Evolutionary conservation across 2,888 invertebrate species (phyloP), one percentile per base, ranked within the genome.

Genomic region (Clistopyga incitator): DNA sequence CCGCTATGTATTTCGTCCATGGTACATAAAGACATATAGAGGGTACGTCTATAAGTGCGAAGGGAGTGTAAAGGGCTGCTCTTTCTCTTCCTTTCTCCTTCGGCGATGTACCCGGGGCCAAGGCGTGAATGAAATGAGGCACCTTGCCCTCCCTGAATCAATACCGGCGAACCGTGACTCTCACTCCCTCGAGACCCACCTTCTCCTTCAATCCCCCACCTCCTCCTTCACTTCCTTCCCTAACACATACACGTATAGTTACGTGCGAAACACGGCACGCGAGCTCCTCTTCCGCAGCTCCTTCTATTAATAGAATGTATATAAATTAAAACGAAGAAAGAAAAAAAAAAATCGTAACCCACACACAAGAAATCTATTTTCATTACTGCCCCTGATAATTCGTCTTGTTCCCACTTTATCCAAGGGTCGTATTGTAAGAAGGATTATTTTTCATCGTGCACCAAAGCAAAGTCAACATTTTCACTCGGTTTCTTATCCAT

Each of bases 91-190:
- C 59, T 65, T 70, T 77, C 78, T 76, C 74, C 61, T 77, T 80
- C 75, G 68, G 79, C 74, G 76, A 78, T 78, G 84, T 78, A 84
- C 67, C 78, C 80, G 75, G 80, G 81, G 82, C 84, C 78, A 75
- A 86, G 83, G 84, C 87, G 85, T 87, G 85, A 87, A 87, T 86
- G 87, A 86, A 87, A 87, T 86, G 84, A 86, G 84, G 84, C 84
- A 80, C 78, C 84, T 78, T 79, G 81, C 80, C 81, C 83, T 82
- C 81, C 77, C 78, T 79, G 82, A 86, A 86, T 86, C 86, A 86
- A 86, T 86, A 86, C 84, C 81, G 52, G 68, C 74, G 78, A 84
- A 76, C 84, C 82, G 70, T 82, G 81, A 84, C 84, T 83, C 86
- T 76, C 81, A 59, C 78, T 68, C 72, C 64, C 78, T 70, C 78